Evolutionary conservation across 2,113 vertebrate species (phyloP).

Genomic region (Malurus elegans): DNA sequence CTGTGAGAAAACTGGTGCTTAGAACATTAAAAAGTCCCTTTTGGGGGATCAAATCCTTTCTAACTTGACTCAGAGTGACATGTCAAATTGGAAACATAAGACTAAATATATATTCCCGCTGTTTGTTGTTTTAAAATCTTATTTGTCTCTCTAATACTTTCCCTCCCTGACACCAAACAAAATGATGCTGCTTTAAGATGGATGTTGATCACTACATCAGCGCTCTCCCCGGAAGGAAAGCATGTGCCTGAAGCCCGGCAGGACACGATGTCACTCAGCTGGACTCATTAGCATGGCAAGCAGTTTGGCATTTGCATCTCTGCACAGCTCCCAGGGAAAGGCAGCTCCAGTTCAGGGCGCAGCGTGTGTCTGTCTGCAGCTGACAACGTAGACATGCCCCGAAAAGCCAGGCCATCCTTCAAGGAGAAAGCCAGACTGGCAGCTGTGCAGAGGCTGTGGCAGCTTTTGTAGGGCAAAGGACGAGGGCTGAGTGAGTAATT

Average conservation of each 20-base stretch:
- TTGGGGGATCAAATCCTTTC: not conserved
- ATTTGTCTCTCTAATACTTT: slow-evolving; percentile 9
- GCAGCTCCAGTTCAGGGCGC: not conserved
- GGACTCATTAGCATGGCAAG: slow-evolving; percentile 33
- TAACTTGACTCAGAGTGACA: not conserved
- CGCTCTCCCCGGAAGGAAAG: not conserved
- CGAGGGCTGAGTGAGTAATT: not conserved
- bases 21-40: not conserved
- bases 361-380: not conserved
- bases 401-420: slow-evolving; percentile 8
- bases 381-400: not conserved
- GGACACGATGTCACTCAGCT: slow-evolving; percentile 19
- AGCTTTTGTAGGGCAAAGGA: not conserved
- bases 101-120: not conserved
- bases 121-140: slow-evolving; percentile 18
- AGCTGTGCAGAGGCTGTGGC: not conserved
- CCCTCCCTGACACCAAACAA: not conserved
- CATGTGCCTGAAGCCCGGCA: not conserved
- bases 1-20: not conserved
- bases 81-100: not conserved
- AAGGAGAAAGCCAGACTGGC: not conserved
- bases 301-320: not conserved
- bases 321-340: not conserved
- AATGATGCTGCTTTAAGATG: slow-evolving; percentile 19
- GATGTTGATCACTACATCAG: slow-evolving; percentile 22